phyloP scores from a whole-genome alignment of 2,797 vertebrate genomes.

The Catostomus latipinnis region DNA sequence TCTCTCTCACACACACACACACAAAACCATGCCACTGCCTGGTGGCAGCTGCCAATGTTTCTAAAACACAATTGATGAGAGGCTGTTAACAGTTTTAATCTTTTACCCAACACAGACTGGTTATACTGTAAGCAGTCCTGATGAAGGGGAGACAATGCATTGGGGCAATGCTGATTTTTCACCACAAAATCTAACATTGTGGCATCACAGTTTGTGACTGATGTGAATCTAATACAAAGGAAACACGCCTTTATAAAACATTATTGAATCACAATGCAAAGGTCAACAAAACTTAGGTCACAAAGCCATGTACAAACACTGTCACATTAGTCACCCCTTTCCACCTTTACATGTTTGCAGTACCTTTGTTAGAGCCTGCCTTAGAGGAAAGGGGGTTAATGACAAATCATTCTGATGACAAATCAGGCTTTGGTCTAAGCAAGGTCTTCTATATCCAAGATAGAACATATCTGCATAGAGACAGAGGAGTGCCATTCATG shows the following conservation, averaged over 20 bases:
- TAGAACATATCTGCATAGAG: conserved; percentile 21
- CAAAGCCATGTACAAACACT: conserved; percentile 30
- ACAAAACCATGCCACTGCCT: conserved; percentile 61
- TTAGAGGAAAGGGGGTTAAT: background rate
- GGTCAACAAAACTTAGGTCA: conserved; percentile 5
- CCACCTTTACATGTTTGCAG: conserved; percentile 23
- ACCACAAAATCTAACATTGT: conserved; percentile 22
- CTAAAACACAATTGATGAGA: conserved; percentile 54
- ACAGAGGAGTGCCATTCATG: conserved; percentile 8
- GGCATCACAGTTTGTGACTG: conserved; percentile 24
- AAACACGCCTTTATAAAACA: conserved; percentile 32
- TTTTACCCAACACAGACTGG: conserved; percentile 47
- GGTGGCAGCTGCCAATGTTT: conserved; percentile 61
- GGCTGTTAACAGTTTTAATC: conserved; percentile 46
- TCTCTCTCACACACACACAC: no score
- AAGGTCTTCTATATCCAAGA: background rate
- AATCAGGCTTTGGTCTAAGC: conserved; percentile 26
- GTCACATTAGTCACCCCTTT: conserved; percentile 36
- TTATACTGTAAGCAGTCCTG: conserved; percentile 42
- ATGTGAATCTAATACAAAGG: conserved; percentile 22
- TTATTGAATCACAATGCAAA: conserved; percentile 14
- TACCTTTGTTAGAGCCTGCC: background rate
- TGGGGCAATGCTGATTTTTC: background rate
- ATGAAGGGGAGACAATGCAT: conserved; percentile 25
- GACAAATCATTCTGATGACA: conserved; percentile 36